Base-by-base conservation (phyloP, 2,888 invertebrate genomes). In the Clivina fossor region DNA sequence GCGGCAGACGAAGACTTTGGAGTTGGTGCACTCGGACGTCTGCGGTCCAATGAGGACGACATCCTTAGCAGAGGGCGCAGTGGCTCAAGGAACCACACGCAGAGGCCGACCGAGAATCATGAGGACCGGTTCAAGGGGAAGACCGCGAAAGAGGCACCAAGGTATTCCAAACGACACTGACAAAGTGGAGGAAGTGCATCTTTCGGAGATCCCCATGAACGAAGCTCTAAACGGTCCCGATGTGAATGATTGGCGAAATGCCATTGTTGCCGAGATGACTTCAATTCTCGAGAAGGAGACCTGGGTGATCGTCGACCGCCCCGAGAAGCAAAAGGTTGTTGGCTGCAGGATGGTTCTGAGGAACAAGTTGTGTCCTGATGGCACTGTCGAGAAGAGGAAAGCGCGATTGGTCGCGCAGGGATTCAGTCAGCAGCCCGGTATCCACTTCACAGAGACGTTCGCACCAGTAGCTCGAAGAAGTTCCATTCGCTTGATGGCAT, bases 241-340 rank as follows among this genome's bases (percentile, higher is more conserved):
- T 7, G 53, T 53, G 2, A 11, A 22, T 2, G 58, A 60, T 19
- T 63, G 62, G 62, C 41, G 33, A 5, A 30, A 51, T 1, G 62
- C 63, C 2, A 64, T 65, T 9, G 55, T 15, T 8, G 26, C 15
- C 1, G 64, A 64, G 46, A 48, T 62, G 16, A 35, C 54, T 18
- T 57, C 60, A 2, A 55, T 63, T 1, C 11, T 63, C 2, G 60
- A 60, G 38, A 62, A 63, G 24, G 55, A 63, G n/a, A 64, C 62
- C 1, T 66, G 63, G 64, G 44, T 11, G 9, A 26, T 65, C 2
- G 61, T 62, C 2, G 50, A 59, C 11, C 49, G 55, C 5, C 61
- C 61, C 3, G 35, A 33, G n/a, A 43, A 58, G 8, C 11, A 24
- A 16, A 41, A 53, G 3, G 46, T 54, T 4, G 55, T 62, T 11